Evolutionary conservation across 2,888 invertebrate genomes (phyloP).

Genomic region (Metacarcinus magister): DNA sequence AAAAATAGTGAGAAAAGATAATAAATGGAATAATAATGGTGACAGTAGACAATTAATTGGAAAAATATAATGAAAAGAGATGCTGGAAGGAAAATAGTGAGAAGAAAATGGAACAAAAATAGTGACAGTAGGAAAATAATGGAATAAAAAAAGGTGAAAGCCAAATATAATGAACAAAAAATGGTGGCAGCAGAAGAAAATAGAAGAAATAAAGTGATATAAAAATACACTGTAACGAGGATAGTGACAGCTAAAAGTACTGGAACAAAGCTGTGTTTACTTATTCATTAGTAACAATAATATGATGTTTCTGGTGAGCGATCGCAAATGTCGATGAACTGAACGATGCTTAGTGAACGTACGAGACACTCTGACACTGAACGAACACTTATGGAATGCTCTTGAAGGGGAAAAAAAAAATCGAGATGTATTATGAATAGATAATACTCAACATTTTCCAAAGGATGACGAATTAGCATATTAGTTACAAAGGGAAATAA

Average conservation of each 20-base stretch:
- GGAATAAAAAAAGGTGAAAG: no score
- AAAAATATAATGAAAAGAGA: no score
- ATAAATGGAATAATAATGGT: no score
- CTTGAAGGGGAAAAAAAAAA: neutral
- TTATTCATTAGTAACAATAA: no score
- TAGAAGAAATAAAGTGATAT: neutral
- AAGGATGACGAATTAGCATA: constrained; percentile 43
- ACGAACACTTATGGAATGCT: neutral
- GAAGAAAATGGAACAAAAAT: no score
- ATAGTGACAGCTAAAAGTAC: neutral
- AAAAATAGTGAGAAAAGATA: no score
- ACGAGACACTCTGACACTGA: neutral
- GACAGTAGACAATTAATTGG: no score
- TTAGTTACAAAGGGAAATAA: constrained; percentile 8
- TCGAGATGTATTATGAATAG: neutral
- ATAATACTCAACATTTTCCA: neutral
- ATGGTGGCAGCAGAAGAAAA: neutral
- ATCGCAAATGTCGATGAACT: neutral
- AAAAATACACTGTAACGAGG: neutral
- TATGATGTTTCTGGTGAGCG: neutral
- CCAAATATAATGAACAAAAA: neutral
- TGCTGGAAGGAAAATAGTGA: no score
- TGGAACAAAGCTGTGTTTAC: neutral
- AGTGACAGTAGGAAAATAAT: no score
- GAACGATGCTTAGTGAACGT: neutral